These are phyloP conservation scores for human (Homo sapiens) DNA, from an alignment of 2,113 vertebrate genomes.

Conservation along the genomic window GRCh38 chr17:81624501-81625000, in stretches of 20 bases:
- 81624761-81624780: not conserved
- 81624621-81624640: not conserved
- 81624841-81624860: not conserved
- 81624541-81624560: too few relatives aligned
- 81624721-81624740: not conserved
- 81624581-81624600: too few relatives aligned
- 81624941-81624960: not conserved
- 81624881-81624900: not conserved
- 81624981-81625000: not conserved
- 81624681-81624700: not conserved
- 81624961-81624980: not conserved
- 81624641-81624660: not conserved
- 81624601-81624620: not conserved
- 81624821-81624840: not conserved
- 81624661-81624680: not conserved
- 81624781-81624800: not conserved
- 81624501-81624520: too few relatives aligned
- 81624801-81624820: too few relatives aligned
- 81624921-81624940: accelerated
- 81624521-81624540: too few relatives aligned
- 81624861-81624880: not conserved
- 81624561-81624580: too few relatives aligned
- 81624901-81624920: not conserved
- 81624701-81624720: not conserved
- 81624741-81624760: not conserved